phyloP scores from a whole-genome alignment of 23 tunicate species.

The Diplosoma virens region DNA sequence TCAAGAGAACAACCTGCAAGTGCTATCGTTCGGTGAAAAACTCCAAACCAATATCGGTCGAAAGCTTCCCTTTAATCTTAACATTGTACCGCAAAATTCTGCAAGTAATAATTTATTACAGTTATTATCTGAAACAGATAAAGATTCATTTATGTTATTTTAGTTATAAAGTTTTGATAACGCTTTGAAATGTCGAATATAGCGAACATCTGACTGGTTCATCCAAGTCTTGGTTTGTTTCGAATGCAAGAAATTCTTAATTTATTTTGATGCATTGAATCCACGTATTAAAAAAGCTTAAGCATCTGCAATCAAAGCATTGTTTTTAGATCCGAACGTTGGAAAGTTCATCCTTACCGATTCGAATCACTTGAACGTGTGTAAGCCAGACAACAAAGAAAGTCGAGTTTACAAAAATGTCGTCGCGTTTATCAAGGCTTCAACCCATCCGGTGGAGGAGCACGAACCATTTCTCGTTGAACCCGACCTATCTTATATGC shows the following conservation, averaged over 20 bases:
- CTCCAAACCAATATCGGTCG: constrained; percentile 64
- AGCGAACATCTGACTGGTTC: too few species aligned
- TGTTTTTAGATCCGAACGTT: constrained; percentile 58
- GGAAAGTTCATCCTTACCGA: constrained; percentile 66
- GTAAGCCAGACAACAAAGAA: constrained; percentile 71
- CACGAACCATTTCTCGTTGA: too few species aligned
- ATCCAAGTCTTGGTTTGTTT: too few species aligned
- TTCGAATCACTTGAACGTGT: constrained; percentile 66
- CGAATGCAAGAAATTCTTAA: too few species aligned
- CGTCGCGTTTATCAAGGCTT: constrained; percentile 41
- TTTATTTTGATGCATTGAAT: too few species aligned
- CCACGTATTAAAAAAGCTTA: too few species aligned
- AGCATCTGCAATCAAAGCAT: not conserved
- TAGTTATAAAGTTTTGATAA: not conserved
- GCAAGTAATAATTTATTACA: constrained; percentile 66
- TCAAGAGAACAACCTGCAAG: not conserved
- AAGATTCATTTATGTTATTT: too few species aligned
- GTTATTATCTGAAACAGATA: too few species aligned
- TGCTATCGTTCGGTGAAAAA: constrained; percentile 72
- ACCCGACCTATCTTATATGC: too few species aligned
- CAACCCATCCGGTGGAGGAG: not conserved
- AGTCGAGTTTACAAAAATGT: constrained; percentile 57
- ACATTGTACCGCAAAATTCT: constrained; percentile 76
- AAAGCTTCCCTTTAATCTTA: constrained; percentile 43
- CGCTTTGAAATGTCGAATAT: not conserved